Evolutionary conservation across 2,888 invertebrate species (phyloP).

Genomic region (Craniophora ligustri): DNA sequence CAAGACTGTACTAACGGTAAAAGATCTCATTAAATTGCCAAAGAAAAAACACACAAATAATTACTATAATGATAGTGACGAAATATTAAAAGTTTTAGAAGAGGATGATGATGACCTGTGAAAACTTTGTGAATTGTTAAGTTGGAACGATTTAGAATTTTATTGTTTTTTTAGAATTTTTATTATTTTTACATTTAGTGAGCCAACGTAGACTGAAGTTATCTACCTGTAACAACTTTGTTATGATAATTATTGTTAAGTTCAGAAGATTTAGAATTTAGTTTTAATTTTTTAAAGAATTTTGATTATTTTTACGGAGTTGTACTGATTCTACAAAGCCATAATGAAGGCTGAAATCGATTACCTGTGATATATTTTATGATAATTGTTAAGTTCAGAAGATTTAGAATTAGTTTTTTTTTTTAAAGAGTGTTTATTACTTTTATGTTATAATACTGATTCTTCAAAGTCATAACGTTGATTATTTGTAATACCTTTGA

Average conservation of each 20-base stretch:
- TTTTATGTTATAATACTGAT: no score
- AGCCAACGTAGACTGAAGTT: no score
- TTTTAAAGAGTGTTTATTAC: no score
- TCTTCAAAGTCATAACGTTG: constrained; percentile 3
- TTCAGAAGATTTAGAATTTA: no score
- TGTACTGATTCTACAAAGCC: constrained; percentile 11
- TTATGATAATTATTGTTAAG: no score
- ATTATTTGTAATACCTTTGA: constrained; percentile 1
- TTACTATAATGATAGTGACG: constrained; percentile 17
- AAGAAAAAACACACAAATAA: constrained; percentile 8
- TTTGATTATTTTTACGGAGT: constrained; percentile 11
- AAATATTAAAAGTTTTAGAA: constrained; percentile 22
- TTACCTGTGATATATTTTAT: constrained; percentile 8
- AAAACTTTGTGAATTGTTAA: constrained; percentile 14
- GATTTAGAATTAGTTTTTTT: no score
- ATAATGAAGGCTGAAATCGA: constrained; percentile 1
- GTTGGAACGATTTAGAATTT: constrained; percentile 12
- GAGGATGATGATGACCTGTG: constrained; percentile 13
- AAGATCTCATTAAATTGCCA: constrained; percentile 21
- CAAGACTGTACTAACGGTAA: no score
- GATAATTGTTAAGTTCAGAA: constrained; percentile 10
- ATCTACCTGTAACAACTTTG: no score
- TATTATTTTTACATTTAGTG: no score
- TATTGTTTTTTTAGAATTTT: constrained; percentile 16
- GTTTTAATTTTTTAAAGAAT: constrained; percentile 9